phyloP scores from a whole-genome alignment of 2,888 invertebrate species.

The Sarcophaga caerulescens region DNA sequence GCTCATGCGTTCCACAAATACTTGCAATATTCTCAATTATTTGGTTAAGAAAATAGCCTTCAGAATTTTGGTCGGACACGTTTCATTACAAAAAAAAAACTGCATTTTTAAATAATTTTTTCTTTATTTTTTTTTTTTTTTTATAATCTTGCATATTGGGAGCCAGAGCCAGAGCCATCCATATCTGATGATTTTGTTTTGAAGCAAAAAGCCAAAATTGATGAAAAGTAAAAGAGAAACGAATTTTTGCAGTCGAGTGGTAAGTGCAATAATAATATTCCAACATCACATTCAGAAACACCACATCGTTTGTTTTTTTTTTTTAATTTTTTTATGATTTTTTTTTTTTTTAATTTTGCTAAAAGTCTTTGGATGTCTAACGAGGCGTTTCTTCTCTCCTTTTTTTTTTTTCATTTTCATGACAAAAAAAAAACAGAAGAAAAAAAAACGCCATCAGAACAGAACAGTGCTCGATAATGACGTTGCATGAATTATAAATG shows the following conservation, averaged over 20 bases:
- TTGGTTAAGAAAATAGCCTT: background rate
- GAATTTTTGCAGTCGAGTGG: slow-evolving; percentile 11
- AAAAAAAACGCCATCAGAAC: too few species aligned
- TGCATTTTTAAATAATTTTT: background rate
- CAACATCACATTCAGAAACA: slow-evolving; percentile 32
- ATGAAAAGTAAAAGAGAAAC: background rate
- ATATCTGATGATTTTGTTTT: slow-evolving; percentile 29
- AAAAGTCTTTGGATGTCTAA: slow-evolving; percentile 69
- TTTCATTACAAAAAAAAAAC: slow-evolving; percentile 2
- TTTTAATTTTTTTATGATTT: too few species aligned
- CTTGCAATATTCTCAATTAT: too few species aligned
- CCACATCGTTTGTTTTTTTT: slow-evolving; percentile 21
- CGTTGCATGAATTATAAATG: slow-evolving; percentile 46
- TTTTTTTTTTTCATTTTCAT: slow-evolving; percentile 40
- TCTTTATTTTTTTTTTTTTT: background rate
- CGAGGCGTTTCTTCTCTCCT: slow-evolving; percentile 66
- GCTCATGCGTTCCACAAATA: too few species aligned
- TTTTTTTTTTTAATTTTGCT: slow-evolving; percentile 63
- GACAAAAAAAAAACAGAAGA: background rate
- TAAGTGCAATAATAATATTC: slow-evolving; percentile 31
- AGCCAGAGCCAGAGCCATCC: background rate
- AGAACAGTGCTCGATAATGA: slow-evolving; percentile 41
- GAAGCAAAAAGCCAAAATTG: too few species aligned
- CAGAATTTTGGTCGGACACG: background rate
- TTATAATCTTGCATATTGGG: background rate